phyloP scores from a whole-genome alignment of 2,888 invertebrate species.

The Sphaerophoria taeniata region DNA sequence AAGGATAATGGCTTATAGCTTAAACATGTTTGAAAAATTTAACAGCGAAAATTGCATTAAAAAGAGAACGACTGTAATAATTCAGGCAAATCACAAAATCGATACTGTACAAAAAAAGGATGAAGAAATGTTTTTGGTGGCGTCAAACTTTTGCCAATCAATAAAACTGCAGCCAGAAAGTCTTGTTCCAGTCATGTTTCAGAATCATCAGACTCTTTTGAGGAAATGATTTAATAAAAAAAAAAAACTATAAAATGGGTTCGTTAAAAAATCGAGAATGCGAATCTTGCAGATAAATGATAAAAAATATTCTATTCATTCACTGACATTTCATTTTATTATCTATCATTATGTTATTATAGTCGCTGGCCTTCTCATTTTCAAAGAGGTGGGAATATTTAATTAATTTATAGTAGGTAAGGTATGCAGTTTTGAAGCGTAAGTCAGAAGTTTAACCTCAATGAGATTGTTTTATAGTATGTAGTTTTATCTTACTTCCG shows the following conservation, averaged over 20 bases:
- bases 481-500: no score
- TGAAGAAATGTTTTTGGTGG: not conserved
- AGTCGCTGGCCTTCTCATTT: constrained; percentile 64
- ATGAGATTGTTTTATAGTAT: no score
- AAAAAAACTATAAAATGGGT: not conserved
- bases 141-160: constrained; percentile 21
- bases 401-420: constrained; percentile 38
- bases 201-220: constrained; percentile 15
- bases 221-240: constrained; percentile 14
- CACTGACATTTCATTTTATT: constrained; percentile 9
- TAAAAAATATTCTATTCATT: constrained; percentile 28
- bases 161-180: constrained; percentile 38
- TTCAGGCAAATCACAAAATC: constrained; percentile 10
- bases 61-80: not conserved
- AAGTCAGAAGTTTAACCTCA: no score
- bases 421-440: not conserved
- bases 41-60: constrained; percentile 13
- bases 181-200: not conserved
- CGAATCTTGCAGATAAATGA: constrained; percentile 3
- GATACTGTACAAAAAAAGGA: not conserved
- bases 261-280: not conserved
- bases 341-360: constrained; percentile 10
- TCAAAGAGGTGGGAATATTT: constrained; percentile 64
- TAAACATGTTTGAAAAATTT: constrained; percentile 2
- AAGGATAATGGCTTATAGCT: constrained; percentile 25